Evolutionary conservation across 2,113 vertebrate genomes (phyloP).

Genomic region (Lontra canadensis): DNA sequence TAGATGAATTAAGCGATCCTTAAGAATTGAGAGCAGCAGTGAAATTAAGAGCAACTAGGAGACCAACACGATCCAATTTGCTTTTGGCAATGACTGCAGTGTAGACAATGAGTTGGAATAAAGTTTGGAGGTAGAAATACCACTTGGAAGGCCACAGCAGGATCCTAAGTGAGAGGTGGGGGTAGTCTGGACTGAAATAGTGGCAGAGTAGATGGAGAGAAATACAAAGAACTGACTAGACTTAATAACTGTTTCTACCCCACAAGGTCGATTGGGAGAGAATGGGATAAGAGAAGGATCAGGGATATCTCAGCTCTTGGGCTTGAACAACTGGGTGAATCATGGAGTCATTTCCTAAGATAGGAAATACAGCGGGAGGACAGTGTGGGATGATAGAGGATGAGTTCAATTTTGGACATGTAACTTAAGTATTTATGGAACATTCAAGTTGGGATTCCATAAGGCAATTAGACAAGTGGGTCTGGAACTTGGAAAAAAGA

Average conservation of each 20-base stretch:
- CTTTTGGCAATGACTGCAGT: not conserved
- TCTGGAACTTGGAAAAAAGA: constrained; percentile 11
- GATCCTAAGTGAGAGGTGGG: not conserved
- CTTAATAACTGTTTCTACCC: not conserved
- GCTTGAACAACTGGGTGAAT: not conserved
- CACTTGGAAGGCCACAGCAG: not conserved
- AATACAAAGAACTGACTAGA: not conserved
- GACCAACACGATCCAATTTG: not conserved
- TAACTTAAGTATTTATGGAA: constrained; percentile 14
- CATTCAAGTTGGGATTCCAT: not conserved
- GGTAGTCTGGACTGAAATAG: not conserved
- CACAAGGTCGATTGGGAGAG: not conserved
- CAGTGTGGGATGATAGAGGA: not conserved
- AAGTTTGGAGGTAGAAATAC: not conserved
- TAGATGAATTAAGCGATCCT: not conserved
- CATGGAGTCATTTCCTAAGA: not conserved
- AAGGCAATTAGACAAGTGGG: constrained; percentile 1
- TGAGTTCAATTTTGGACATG: not conserved
- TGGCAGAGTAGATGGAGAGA: not conserved
- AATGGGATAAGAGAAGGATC: not conserved
- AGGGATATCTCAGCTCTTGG: not conserved
- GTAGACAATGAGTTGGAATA: not conserved
- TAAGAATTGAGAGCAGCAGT: not conserved
- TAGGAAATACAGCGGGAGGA: not conserved
- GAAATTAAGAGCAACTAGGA: not conserved